Evolutionary conservation across 2,113 vertebrate genomes (phyloP).

Genomic region (Percopsis transmontana): DNA sequence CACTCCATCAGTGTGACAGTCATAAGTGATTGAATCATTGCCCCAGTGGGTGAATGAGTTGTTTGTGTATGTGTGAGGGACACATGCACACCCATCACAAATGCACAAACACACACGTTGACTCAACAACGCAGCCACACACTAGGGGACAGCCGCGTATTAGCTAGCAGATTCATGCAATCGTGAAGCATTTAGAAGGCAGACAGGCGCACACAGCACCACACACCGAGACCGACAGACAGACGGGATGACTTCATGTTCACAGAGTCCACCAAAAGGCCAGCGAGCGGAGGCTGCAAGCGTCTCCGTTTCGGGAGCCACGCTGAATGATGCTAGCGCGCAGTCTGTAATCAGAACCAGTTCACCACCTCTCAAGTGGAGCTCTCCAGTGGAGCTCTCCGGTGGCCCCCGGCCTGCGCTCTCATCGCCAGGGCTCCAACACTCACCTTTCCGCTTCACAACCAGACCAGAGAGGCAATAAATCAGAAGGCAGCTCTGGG

Average conservation of each 20-base stretch:
- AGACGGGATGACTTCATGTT: conserved; percentile 48
- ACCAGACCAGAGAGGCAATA: conserved; percentile 7
- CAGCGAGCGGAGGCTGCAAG: conserved; percentile 20
- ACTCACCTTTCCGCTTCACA: conserved; percentile 22
- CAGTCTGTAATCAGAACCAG: conserved; percentile 32
- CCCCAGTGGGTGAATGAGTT: neutral
- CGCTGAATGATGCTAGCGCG: conserved; percentile 22
- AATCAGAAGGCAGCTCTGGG: conserved; percentile 12
- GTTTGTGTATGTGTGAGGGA: neutral
- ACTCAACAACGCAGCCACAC: too few relatives aligned
- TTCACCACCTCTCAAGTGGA: conserved; percentile 26
- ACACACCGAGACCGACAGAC: conserved; percentile 3
- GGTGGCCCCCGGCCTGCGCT: too few relatives aligned
- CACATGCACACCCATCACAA: neutral
- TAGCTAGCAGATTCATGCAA: neutral
- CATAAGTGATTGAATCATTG: neutral
- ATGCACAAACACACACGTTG: conserved; percentile 6
- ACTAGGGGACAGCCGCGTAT: neutral
- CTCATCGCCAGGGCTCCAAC: too few relatives aligned
- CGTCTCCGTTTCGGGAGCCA: conserved; percentile 36
- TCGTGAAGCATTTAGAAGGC: neutral
- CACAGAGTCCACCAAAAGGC: conserved; percentile 44
- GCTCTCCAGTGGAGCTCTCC: conserved; percentile 26
- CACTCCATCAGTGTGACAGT: neutral
- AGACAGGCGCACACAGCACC: conserved; percentile 6